Evolutionary conservation across 2,888 invertebrate genomes (phyloP).

Genomic region (Sceliomorpha sp.): DNA sequence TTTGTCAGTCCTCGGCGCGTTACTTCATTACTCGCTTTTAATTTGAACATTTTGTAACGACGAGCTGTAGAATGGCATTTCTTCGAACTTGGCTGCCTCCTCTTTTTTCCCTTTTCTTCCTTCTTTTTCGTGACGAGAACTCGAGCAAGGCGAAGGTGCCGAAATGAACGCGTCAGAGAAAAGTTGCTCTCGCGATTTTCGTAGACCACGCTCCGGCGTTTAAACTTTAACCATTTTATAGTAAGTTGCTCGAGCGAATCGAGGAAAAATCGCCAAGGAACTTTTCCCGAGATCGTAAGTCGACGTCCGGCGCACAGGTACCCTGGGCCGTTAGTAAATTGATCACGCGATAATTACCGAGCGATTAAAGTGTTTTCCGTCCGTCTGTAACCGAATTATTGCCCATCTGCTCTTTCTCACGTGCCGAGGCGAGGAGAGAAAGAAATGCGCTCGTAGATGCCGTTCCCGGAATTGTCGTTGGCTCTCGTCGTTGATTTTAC

Average conservation of each 20-base stretch:
- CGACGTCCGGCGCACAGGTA: conserved; percentile 19
- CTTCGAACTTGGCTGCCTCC: not conserved
- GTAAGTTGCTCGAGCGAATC: conserved; percentile 46
- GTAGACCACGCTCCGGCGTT: conserved; percentile 47
- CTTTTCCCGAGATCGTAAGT: conserved; percentile 33
- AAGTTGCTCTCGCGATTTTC: conserved; percentile 50
- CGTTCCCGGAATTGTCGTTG: no score
- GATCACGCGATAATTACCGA: conserved; percentile 47
- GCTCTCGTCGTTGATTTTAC: no score
- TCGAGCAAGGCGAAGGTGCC: conserved; percentile 26
- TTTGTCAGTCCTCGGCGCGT: no score
- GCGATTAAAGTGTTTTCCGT: conserved; percentile 41
- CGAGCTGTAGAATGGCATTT: no score
- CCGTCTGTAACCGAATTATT: conserved; percentile 23
- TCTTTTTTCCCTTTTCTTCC: not conserved
- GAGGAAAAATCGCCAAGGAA: conserved; percentile 49
- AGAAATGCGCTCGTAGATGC: no score
- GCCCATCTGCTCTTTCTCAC: conserved; percentile 12
- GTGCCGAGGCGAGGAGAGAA: no score
- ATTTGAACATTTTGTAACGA: no score
- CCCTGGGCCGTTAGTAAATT: conserved; percentile 27
- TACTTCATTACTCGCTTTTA: no score
- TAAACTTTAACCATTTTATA: conserved; percentile 57
- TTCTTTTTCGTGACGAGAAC: conserved; percentile 17
- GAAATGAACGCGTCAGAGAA: conserved; percentile 36